Conservation (phyloP, 2,113 vertebrate genomes). For the Silurus glanis region DNA sequence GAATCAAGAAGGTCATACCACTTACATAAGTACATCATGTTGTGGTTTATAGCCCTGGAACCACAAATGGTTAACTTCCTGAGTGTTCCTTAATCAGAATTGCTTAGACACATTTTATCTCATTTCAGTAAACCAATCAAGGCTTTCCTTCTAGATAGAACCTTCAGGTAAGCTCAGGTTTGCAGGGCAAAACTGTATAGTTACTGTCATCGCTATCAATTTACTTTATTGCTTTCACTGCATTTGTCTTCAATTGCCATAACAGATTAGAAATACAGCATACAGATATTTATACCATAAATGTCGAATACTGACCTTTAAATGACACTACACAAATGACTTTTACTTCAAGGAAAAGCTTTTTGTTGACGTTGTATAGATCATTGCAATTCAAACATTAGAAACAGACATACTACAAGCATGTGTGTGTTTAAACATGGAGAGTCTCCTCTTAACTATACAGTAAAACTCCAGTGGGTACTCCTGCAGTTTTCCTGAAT, state of each 20-base stretch:
- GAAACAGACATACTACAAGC: constrained; percentile 4
- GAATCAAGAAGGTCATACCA: constrained; percentile 15
- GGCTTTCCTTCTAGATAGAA: neutral
- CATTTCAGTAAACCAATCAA: constrained; percentile 18
- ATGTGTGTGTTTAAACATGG: neutral
- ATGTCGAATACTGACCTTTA: constrained; percentile 16
- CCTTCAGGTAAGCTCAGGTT: constrained; percentile 5
- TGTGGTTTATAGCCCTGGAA: constrained; percentile 29
- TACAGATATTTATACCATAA: neutral
- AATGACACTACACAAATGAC: constrained; percentile 1
- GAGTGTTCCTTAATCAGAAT: constrained; percentile 23
- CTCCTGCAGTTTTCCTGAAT: constrained; percentile 38
- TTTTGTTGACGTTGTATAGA: neutral
- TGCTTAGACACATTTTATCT: neutral
- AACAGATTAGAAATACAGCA: constrained; percentile 16
- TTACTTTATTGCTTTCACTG: neutral
- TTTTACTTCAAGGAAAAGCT: neutral
- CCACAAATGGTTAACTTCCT: constrained; percentile 44
- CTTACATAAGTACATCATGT: neutral
- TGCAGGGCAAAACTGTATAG: neutral
- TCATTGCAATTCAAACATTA: constrained; percentile 13
- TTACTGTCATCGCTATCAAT: neutral
- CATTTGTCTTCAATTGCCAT: neutral
- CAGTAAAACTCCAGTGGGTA: constrained; percentile 50
- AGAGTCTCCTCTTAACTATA: constrained; percentile 55